phyloP scores from a whole-genome alignment of 2,797 vertebrate genomes.

The Hyperoplus lanceolatus region DNA sequence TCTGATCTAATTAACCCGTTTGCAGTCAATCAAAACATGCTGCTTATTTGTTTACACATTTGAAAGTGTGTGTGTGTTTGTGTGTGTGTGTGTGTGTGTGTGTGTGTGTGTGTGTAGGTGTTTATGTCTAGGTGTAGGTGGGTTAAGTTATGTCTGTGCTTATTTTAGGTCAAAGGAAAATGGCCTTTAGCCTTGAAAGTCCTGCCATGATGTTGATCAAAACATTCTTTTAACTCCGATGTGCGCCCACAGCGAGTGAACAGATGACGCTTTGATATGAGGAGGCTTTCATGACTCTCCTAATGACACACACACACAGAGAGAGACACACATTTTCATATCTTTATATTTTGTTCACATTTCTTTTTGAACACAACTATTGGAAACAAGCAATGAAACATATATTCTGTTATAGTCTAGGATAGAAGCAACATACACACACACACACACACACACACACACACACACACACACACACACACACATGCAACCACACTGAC shows the following conservation, averaged over 20 bases:
- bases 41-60: conserved; percentile 27
- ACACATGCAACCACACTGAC: background rate
- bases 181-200: conserved; percentile 58
- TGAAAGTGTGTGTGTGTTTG: background rate
- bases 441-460: background rate
- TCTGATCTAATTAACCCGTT: conserved; percentile 27
- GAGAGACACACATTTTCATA: too few relatives aligned
- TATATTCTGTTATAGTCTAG: too few relatives aligned
- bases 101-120: background rate
- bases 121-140: background rate
- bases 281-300: conserved; percentile 71
- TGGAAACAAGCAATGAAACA: too few relatives aligned
- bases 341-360: too few relatives aligned
- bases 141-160: conserved; percentile 12
- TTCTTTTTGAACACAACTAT: too few relatives aligned
- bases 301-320: conserved; percentile 42
- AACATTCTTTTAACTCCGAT: conserved; percentile 63
- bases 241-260: conserved; percentile 47
- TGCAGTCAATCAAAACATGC: conserved; percentile 8
- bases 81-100: background rate
- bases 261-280: conserved; percentile 77
- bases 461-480: background rate
- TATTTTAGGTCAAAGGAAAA: conserved; percentile 39
- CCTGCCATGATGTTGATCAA: conserved; percentile 61
- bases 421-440: background rate